Evolutionary conservation across 2,888 invertebrate genomes (phyloP).

Genomic region (Mesochorus sp.): DNA sequence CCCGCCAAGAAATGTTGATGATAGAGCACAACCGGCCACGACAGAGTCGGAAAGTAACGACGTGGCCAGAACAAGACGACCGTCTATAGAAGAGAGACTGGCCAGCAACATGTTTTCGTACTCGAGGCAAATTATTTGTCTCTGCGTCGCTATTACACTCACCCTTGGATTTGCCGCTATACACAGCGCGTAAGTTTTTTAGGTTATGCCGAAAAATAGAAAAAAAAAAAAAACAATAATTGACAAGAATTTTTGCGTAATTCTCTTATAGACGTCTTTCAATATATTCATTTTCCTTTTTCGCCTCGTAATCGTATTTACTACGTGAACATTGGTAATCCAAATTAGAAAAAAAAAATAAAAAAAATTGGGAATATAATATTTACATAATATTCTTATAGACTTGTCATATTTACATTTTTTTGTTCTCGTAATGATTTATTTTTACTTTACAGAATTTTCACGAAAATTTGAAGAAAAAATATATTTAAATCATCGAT

Average conservation of each 20-base stretch:
- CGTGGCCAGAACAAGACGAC: constrained; percentile 73
- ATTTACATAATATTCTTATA: too few species aligned
- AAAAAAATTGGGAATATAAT: too few species aligned
- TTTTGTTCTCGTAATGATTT: too few species aligned
- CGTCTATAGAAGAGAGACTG: constrained; percentile 73
- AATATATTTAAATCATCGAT: too few species aligned
- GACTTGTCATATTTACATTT: too few species aligned
- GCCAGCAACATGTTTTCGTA: constrained; percentile 84
- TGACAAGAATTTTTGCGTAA: background rate
- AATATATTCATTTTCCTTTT: too few species aligned
- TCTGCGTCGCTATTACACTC: constrained; percentile 86
- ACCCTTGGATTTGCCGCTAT: constrained; percentile 87
- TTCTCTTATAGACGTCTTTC: background rate
- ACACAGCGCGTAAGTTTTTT: constrained; percentile 86
- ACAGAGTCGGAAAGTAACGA: constrained; percentile 74
- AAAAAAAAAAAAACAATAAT: background rate
- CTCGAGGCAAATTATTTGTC: constrained; percentile 86
- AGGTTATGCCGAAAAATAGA: constrained; percentile 62
- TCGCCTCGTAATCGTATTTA: too few species aligned
- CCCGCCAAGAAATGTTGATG: constrained; percentile 77
- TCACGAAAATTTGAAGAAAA: too few species aligned
- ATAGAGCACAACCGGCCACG: constrained; percentile 64
- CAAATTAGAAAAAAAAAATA: too few species aligned
- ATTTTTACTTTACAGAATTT: too few species aligned
- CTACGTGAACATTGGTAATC: too few species aligned